Evolutionary conservation across 2,797 vertebrate species (phyloP).

Genomic region (Brachymystax lenok): DNA sequence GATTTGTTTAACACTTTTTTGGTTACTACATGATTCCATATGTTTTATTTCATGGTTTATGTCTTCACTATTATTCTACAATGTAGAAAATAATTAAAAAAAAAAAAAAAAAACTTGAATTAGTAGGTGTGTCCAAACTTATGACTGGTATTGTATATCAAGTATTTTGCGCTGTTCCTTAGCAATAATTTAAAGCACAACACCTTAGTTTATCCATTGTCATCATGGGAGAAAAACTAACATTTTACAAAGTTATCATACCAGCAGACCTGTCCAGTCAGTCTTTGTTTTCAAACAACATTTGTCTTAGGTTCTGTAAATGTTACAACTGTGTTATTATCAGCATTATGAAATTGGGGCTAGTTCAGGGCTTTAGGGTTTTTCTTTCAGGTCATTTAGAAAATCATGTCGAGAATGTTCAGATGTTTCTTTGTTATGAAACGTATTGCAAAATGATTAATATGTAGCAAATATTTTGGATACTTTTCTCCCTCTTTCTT

Average conservation of each 20-base stretch:
- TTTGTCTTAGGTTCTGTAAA: slow-evolving; percentile 30
- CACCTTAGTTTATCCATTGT: slow-evolving; percentile 6
- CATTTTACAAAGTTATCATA: background rate
- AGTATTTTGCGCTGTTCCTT: background rate
- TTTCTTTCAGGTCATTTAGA: background rate
- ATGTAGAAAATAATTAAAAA: too few relatives aligned
- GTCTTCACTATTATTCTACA: too few relatives aligned
- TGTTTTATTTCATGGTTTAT: too few relatives aligned
- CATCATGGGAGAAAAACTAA: background rate
- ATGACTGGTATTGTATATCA: too few relatives aligned
- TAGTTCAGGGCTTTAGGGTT: background rate
- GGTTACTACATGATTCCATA: too few relatives aligned
- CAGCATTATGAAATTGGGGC: slow-evolving; percentile 17
- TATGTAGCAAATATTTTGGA: too few relatives aligned
- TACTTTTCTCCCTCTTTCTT: background rate
- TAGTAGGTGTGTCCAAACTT: too few relatives aligned
- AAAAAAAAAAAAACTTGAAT: too few relatives aligned
- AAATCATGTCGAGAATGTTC: slow-evolving; percentile 14
- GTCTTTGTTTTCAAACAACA: slow-evolving; percentile 27
- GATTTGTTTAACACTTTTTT: too few relatives aligned
- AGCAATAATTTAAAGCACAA: slow-evolving; percentile 51
- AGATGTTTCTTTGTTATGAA: slow-evolving; percentile 21
- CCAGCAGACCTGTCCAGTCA: background rate
- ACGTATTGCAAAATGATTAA: slow-evolving; percentile 1
- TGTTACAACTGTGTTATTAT: slow-evolving; percentile 18